Evolutionary conservation across 2,113 vertebrate genomes (phyloP), one percentile per base, ranked within the genome.

Genomic region (Cephalopterus ornatus): DNA sequence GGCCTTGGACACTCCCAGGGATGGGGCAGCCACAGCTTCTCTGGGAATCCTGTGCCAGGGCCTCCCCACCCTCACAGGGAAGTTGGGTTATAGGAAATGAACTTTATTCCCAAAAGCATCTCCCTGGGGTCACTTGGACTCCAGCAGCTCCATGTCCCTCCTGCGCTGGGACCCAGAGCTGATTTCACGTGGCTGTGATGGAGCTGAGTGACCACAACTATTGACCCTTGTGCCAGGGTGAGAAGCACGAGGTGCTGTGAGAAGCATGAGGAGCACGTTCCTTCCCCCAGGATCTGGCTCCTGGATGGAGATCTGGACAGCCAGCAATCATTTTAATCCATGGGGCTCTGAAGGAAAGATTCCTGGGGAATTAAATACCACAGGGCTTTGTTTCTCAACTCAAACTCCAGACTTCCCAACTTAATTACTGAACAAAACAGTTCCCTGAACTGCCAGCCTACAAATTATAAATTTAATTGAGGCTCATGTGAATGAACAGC

Each of bases 381-480:
- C 70, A 94, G 53, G 0, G 1, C 58, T 91, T 75, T 82, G 87
- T 89, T 86, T 86, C 91, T 67, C 89, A 23, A 26, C 74, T 85
- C 71, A 10, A 33, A 81, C 73, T 87, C 52, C 88, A 90, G 55
- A 73, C 75, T 74, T 93, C 75, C 82, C 65, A 61, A 81, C 78
- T 84, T 81, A 84, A 95, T 95, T 94, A 86, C n/a, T 1, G 9
- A 93, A 80, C 46, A 58, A 80, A 75, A 73, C 61, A 65, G 68
- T 52, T 80, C 53, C 66, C 92, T 91, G 56, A 61, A 68, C 72
- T 81, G 41, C 7, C 1, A 67, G 66, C 49, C 61, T 79, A 55
- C 70, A 67, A 75, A 94, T 96, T 89, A 93, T 19, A 65, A 59
- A 80, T 86, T 80, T 66, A 89, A 95, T 80, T 81, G 90, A 92